phyloP scores from a whole-genome alignment of 2,888 invertebrate genomes.

The Athripsodes cinereus region DNA sequence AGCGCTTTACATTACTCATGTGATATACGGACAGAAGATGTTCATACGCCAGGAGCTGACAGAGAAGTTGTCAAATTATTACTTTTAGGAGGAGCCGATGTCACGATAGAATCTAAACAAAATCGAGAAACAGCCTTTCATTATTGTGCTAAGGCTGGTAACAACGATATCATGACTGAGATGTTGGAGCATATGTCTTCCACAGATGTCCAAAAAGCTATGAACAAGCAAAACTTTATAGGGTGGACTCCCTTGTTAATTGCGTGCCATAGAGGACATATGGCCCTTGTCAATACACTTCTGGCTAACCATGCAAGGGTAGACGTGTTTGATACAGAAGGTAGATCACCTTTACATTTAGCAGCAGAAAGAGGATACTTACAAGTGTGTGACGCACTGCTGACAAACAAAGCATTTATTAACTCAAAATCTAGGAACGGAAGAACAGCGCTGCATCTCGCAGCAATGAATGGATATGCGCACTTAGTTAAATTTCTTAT shows the following conservation, averaged over 20 bases:
- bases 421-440: constrained; percentile 98
- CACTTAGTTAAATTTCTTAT: constrained; percentile 87
- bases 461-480: constrained; percentile 93
- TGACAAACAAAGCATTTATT: constrained; percentile 96
- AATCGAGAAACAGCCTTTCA: constrained; percentile 93
- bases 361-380: constrained; percentile 92
- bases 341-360: constrained; percentile 89
- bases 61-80: constrained; percentile 85
- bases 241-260: constrained; percentile 97
- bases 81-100: constrained; percentile 87
- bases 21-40: constrained; percentile 78
- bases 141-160: constrained; percentile 90
- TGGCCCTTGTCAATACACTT: constrained; percentile 85
- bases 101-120: constrained; percentile 75
- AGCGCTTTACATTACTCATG: constrained; percentile 93
- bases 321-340: constrained; percentile 96
- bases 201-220: constrained; percentile 85
- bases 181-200: constrained; percentile 89
- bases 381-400: constrained; percentile 80
- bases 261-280: constrained; percentile 93
- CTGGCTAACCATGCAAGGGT: constrained; percentile 94
- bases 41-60: constrained; percentile 64
- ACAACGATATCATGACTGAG: constrained; percentile 90
- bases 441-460: constrained; percentile 92
- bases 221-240: constrained; percentile 89